Evolutionary conservation across 1,140 invertebrate genomes (phyloP), one percentile per base, ranked within the genome.

Genomic region (Caenorhabditis remanei): DNA sequence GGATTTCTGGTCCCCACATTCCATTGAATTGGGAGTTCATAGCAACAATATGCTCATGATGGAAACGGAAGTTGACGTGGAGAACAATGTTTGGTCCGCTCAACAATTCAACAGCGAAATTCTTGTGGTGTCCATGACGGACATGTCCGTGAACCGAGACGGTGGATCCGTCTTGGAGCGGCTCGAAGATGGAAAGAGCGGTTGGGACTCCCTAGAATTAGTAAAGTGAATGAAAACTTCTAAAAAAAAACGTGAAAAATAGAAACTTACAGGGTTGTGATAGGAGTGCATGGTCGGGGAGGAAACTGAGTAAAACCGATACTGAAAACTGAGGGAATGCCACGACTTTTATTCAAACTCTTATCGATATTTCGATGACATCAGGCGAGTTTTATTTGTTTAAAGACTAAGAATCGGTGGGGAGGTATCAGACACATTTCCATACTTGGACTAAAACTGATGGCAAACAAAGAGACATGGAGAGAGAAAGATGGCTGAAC

Each of bases 11-110:
- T 83, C 87, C 87, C 87, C 87, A 88, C 32, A 48, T 41, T 55
- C 83, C 83, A 40, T 50, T 48, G 83, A 61, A 87, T 55, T 41
- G 53, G 24, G 87, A 85, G 71, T 88, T 88, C 87, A 88, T 88
- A 55, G 71, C 87, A 65, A 88, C 71, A 16, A 67, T 19, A 41
- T 85, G 83, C 21, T 43, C 50, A 48, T 88, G 84, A 19, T 85
- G 83, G 87, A 88, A 85, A 55, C 87, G 87, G 84, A 88, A 88
- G 63, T 88, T 75, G 71, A 88, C 65, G 41, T 88, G 87, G 43
- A 88, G 87, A 61, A 85, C 87, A 63, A 88, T 50, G 46, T 88
- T 85, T 41, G 83, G 87, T 65, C 83, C 87, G 67, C 85, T 87
- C 40, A 88, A 67, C 13, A 88, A 53, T 32, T 88, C 87, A 13